Evolutionary conservation across 2,888 invertebrate species (phyloP).

Genomic region (Malacosoma neustria): DNA sequence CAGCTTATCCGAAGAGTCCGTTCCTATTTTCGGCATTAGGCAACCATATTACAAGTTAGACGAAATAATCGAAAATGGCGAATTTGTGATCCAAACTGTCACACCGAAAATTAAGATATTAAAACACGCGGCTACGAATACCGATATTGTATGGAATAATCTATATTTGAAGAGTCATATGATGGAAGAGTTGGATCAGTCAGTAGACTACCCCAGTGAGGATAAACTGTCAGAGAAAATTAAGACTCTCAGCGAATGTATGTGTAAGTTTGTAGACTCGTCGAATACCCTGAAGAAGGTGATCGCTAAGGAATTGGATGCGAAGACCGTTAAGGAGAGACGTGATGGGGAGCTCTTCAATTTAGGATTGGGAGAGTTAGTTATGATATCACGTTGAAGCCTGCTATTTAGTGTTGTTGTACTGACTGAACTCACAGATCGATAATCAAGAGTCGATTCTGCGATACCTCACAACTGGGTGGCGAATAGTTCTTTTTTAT

Average conservation of each 20-base stretch:
- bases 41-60: constrained; percentile 47
- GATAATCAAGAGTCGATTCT: too few species aligned
- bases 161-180: constrained; percentile 33
- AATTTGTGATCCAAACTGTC: constrained; percentile 51
- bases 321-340: constrained; percentile 27
- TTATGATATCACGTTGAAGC: too few species aligned
- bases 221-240: constrained; percentile 44
- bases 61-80: constrained; percentile 43
- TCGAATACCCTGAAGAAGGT: constrained; percentile 52
- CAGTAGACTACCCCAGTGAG: constrained; percentile 28
- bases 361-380: constrained; percentile 50
- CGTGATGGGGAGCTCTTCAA: constrained; percentile 36
- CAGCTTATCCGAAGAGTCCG: constrained; percentile 32
- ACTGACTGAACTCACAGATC: too few species aligned
- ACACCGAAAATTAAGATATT: constrained; percentile 50
- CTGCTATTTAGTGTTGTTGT: too few species aligned
- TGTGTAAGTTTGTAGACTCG: constrained; percentile 58
- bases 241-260: constrained; percentile 49
- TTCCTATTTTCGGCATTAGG: constrained; percentile 22
- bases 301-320: constrained; percentile 40
- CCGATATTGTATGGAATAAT: constrained; percentile 36
- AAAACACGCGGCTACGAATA: constrained; percentile 45
- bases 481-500: too few species aligned
- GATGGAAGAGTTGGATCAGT: constrained; percentile 37
- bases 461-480: too few species aligned